Evolutionary conservation across 2,888 invertebrate genomes (phyloP).

Genomic region (Orthonychiurus folsomi): DNA sequence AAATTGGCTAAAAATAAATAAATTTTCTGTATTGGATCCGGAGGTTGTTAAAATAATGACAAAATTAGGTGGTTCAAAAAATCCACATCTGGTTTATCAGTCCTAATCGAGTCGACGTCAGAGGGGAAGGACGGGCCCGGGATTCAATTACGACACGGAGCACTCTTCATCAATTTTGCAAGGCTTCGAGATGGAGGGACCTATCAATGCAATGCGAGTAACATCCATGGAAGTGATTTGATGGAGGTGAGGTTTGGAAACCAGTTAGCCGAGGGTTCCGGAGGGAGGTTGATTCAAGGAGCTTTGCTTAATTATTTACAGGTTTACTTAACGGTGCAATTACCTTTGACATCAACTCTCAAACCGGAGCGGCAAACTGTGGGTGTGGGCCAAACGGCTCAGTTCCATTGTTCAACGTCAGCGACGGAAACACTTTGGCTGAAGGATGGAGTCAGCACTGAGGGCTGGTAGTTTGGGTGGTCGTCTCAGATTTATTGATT

Average conservation of each 20-base stretch:
- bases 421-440: slow-evolving; percentile 47
- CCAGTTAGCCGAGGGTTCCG: too few relatives aligned
- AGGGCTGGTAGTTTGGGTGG: slow-evolving; percentile 52
- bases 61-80: neutral
- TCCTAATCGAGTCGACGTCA: neutral
- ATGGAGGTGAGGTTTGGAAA: slow-evolving; percentile 53
- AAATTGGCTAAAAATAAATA: neutral
- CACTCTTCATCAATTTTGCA: slow-evolving; percentile 49
- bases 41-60: neutral
- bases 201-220: slow-evolving; percentile 52
- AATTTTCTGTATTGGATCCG: neutral
- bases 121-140: neutral
- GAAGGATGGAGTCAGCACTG: slow-evolving; percentile 45
- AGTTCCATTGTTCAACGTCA: slow-evolving; percentile 54
- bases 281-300: too few relatives aligned
- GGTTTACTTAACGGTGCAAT: slow-evolving; percentile 56
- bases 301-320: slow-evolving; percentile 14
- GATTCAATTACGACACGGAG: slow-evolving; percentile 47
- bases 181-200: slow-evolving; percentile 49
- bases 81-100: neutral
- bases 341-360: slow-evolving; percentile 54
- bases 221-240: slow-evolving; percentile 61
- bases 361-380: slow-evolving; percentile 58
- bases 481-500: slow-evolving; percentile 55
- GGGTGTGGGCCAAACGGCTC: slow-evolving; percentile 63